These are phyloP conservation scores for Onthophagus sagittarius DNA, from an alignment of 2,888 invertebrate species.

Conservation along the genomic window DNA sequence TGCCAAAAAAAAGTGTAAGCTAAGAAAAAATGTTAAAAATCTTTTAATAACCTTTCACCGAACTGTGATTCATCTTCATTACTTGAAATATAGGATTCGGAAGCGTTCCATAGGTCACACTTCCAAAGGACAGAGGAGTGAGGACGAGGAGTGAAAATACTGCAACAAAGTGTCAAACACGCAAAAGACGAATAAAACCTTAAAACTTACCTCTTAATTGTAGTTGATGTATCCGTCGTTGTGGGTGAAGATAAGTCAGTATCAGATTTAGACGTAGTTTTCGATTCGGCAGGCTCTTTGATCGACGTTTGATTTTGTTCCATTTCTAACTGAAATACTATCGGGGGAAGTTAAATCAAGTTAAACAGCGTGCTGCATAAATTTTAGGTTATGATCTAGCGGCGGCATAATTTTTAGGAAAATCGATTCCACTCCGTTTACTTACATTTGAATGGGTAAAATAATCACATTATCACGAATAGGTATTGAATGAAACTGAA, in stretches of 20 bases:
- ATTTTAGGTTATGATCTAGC: neutral
- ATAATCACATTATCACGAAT: slow-evolving; percentile 23
- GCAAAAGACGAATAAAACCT: neutral
- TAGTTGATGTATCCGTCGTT: slow-evolving; percentile 13
- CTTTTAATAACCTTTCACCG: slow-evolving; percentile 14
- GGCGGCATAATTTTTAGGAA: neutral
- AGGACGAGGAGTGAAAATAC: slow-evolving; percentile 21
- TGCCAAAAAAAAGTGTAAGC: neutral
- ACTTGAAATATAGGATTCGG: slow-evolving; percentile 20
- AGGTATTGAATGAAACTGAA: slow-evolving; percentile 16
- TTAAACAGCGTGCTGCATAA: neutral
- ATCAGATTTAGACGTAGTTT: slow-evolving; percentile 13
- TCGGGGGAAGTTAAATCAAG: slow-evolving; percentile 7
- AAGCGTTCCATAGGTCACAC: slow-evolving; percentile 22
- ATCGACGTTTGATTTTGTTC: slow-evolving; percentile 17
- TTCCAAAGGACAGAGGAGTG: slow-evolving; percentile 25
- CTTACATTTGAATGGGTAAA: slow-evolving; percentile 22
- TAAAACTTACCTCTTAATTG: slow-evolving; percentile 17
- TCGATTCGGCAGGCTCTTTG: slow-evolving; percentile 11
- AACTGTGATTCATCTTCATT: slow-evolving; percentile 15
- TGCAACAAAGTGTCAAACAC: slow-evolving; percentile 17
- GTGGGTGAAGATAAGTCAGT: slow-evolving; percentile 7
- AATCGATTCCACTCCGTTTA: slow-evolving; percentile 6
- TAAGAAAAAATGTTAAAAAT: neutral
- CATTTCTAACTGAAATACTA: slow-evolving; percentile 25